Percentiles rank a stretch among this genome's conserved stretches.
phyloP scores from a whole-genome alignment of 2,888 invertebrate species.

The Thelaira solivaga region DNA sequence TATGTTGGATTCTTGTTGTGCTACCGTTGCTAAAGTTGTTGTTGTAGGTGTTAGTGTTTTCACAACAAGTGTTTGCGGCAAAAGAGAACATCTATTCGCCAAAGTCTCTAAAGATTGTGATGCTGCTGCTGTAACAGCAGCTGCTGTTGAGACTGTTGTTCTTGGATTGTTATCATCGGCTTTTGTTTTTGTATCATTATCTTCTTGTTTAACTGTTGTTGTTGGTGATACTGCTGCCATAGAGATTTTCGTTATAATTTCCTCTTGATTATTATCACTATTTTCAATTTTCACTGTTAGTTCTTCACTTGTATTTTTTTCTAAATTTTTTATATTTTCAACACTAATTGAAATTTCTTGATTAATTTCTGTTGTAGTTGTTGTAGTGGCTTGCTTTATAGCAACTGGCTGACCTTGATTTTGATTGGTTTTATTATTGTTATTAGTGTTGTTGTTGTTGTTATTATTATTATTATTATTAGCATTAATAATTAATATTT shows the following conservation, averaged over 20 bases:
- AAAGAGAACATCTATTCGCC: slow-evolving; percentile 25
- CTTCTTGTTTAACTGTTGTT: neutral
- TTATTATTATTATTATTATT: slow-evolving; percentile 14
- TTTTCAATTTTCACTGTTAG: slow-evolving; percentile 32
- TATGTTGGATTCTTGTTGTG: neutral
- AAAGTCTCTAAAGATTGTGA: neutral
- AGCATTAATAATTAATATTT: too few species aligned
- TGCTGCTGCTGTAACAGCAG: too few species aligned
- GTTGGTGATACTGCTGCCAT: neutral
- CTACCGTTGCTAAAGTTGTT: neutral
- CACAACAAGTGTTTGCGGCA: slow-evolving; percentile 50
- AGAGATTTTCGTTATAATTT: neutral
- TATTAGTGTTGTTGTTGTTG: slow-evolving; percentile 29
- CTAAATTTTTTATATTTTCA: neutral
- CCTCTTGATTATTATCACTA: slow-evolving; percentile 27
- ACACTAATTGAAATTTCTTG: slow-evolving; percentile 10
- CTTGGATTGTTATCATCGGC: neutral
- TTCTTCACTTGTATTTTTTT: slow-evolving; percentile 6
- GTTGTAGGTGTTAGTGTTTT: slow-evolving; percentile 18
- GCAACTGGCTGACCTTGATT: slow-evolving; percentile 59
- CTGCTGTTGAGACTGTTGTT: neutral
- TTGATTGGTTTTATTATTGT: slow-evolving; percentile 31
- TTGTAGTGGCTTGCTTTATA: slow-evolving; percentile 21
- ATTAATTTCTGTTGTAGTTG: slow-evolving; percentile 16
- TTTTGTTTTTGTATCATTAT: slow-evolving; percentile 6